Base-by-base conservation (phyloP, 2,113 vertebrate species). In the Eurypyga helias region DNA sequence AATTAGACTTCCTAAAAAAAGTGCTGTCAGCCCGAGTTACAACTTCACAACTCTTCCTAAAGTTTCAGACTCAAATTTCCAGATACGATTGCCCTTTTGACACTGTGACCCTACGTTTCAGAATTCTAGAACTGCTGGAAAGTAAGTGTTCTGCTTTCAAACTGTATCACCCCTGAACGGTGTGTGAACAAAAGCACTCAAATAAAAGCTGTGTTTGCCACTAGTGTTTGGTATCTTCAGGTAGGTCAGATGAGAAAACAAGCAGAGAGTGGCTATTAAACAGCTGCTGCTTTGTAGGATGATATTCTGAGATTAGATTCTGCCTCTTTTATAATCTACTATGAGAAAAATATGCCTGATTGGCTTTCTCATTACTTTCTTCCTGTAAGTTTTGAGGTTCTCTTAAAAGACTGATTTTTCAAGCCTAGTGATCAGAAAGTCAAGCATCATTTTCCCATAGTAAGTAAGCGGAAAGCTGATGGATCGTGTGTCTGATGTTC, bases 41-140 rank as follows among this genome's bases (percentile, higher is more conserved):
- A 76, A 10, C 23, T 69, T 57, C 34, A 33, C 19, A 81, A 16
- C 26, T 89, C 54, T 89, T 87, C 26, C 34, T 29, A 51, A 60
- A 51, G 29, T n/a, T 75, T 83, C 34, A 69, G 38, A 51, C 34
- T 83, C 48, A 36, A 25, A 69, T 80, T 72, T 93, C 34, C 38
- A 33, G 38, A 5, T 52, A 34, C 0, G 0, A 36, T n/a, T 55
- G 11, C 54, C 11, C 7, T 18, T 87, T 87, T 87, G 64, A 52
- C 33, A 26, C 18, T 48, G 11, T 46, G 1, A 69, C 3, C 5
- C n/a, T 72, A 11, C 2, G 4, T 77, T 89, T 71, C 38, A 52
- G 58, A 89, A 34, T 60, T 23, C 11, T 29, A 0, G 0, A 69
- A 48, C 38, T 52, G 17, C 43, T 60, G 29, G 54, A 33, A 93